Conservation (phyloP, 2,113 vertebrate genomes). For the Stegostoma tigrinum region DNA sequence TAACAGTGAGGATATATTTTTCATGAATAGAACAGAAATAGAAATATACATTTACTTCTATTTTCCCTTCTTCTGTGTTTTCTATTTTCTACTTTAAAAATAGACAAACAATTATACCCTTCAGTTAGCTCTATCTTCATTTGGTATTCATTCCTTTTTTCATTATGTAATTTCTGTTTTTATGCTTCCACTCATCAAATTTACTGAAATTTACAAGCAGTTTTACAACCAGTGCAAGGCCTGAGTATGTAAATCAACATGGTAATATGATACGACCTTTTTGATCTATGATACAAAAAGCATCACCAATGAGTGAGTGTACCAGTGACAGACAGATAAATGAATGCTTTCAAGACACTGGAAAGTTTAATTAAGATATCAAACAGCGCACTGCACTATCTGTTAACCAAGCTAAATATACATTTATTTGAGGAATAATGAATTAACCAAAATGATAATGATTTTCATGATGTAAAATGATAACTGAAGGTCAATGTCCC, state of each 20-base stretch:
- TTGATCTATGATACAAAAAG: not conserved
- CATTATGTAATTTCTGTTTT: not conserved
- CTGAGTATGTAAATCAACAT: not conserved
- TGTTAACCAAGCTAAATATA: conserved; percentile 15
- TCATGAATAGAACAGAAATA: not conserved
- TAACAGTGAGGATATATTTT: not conserved
- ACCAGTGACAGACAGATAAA: conserved; percentile 16
- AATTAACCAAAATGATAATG: not conserved
- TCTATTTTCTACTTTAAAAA: not conserved
- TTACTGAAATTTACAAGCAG: not conserved
- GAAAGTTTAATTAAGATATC: conserved; percentile 31
- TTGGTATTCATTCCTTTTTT: not conserved
- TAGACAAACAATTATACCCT: not conserved
- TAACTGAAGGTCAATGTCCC: not conserved
- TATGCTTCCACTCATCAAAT: not conserved
- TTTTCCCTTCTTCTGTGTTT: not conserved
- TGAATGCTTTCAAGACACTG: not conserved
- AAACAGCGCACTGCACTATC: not conserved
- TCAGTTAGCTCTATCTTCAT: not conserved
- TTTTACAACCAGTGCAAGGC: not conserved
- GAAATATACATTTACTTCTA: not conserved
- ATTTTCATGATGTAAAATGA: not conserved
- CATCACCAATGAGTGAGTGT: not conserved
- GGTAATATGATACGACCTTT: not conserved
- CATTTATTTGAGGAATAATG: not conserved